Base-by-base conservation (phyloP, 2,113 vertebrate species). In the Taxidea taxus region DNA sequence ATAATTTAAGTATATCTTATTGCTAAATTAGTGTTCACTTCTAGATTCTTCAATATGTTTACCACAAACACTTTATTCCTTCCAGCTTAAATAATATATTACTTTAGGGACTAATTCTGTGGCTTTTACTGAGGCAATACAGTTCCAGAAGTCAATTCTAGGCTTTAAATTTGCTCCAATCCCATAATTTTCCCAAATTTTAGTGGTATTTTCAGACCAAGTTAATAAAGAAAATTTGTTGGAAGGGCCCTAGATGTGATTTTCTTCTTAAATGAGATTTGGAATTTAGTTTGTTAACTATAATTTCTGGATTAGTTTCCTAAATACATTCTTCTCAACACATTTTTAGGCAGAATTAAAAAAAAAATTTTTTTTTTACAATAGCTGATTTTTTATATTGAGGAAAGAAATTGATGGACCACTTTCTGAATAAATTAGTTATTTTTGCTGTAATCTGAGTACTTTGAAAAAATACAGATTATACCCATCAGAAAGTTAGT, bases 31-130 rank as follows among this genome's bases (percentile, higher is more conserved):
- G 15, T 54, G 62, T 89, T 97, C 78, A 74, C 64, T 77, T 95
- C 87, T 95, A 80, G n/a, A 90, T 91, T 86, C 60, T 78, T 75
- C 44, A 87, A 72, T 77, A 49, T 91, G 68, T 95, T 98, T 95
- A 95, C 64, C 80, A 85, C 86, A 91, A 97, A 95, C 56, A 87
- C 78, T 94, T 78, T 89, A 15, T 23, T 95, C 83, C 42, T 39
- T 96, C 75, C n/a, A 87, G 81, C 23, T 96, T 94, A 96, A 95
- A 95, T 96, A 92, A 84, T 70, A 27, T 75, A 88, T 96, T 88
- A 75, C 81, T 94, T 95, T 72, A 93, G 91, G 49, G 89, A 97
- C 66, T 70, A 84, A 94, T 94, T 95, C 74, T 91, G 78, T 80
- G 39, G 54, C 27, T 90, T 81, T 74, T 78, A 21, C 31, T 94